phyloP scores from a whole-genome alignment of 2,888 invertebrate species.

The Acrobasis consociella region DNA sequence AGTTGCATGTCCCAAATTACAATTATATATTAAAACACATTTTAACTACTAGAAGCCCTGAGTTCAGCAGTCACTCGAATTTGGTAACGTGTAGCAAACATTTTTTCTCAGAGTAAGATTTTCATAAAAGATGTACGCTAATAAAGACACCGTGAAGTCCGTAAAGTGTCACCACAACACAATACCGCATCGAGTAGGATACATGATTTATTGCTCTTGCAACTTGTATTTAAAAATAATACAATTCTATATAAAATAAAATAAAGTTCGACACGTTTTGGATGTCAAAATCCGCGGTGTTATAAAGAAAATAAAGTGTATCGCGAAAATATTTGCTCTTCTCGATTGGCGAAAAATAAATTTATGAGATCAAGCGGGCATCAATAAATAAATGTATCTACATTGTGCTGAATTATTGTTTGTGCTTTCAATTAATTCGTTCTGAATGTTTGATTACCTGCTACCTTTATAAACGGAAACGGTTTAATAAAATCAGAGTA shows the following conservation, averaged over 20 bases:
- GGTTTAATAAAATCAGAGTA: neutral
- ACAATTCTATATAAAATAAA: neutral
- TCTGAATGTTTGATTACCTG: constrained; percentile 1
- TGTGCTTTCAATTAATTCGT: constrained; percentile 6
- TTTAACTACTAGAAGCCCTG: too few species aligned
- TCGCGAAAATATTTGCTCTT: neutral
- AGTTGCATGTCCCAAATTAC: too few species aligned
- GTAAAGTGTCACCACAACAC: too few species aligned
- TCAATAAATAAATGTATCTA: constrained; percentile 1
- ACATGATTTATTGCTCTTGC: neutral
- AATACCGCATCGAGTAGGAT: neutral
- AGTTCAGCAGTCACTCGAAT: too few species aligned
- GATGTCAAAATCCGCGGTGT: neutral
- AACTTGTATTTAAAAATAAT: neutral
- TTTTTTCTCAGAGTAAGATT: too few species aligned
- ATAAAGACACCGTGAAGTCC: too few species aligned
- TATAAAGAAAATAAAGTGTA: neutral
- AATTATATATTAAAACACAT: too few species aligned
- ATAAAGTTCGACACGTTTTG: neutral
- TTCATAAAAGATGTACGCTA: too few species aligned
- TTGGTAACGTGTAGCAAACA: too few species aligned
- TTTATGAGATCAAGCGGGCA: neutral
- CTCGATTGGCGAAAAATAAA: neutral
- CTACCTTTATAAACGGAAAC: neutral
- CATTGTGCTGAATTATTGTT: neutral